Evolutionary conservation across 1,140 invertebrate species (phyloP), one percentile per base, ranked within the genome.

Genomic region (Hycleus cichorii): DNA sequence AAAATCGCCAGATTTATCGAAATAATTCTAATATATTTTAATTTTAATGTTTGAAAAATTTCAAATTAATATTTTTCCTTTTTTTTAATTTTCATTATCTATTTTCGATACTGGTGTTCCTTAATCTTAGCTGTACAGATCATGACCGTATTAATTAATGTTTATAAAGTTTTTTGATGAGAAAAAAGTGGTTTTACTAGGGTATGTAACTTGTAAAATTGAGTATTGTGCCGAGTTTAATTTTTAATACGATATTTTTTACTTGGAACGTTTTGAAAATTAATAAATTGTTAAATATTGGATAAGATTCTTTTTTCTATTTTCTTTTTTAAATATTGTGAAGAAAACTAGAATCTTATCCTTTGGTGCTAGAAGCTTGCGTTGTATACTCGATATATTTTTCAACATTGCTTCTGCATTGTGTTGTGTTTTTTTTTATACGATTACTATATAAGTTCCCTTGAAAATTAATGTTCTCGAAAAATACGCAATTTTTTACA

Each of bases 51-150:
- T 43, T 27, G 11, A 46, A 53, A 45, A 12, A 38, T 7, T 32
- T 32, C 32, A 32, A 32, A 32, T 2, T 32, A 32, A 7, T 32
- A 3, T 32, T 32, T 32, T 5, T 5, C 7, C 7, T 26, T 45
- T 53, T 50, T 45, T 53, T 53, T 27, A 45, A 5, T 52, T 44
- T 40, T 52, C 43, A 45, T 32, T 2, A 26, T 45, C n/a, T 10
- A 44, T 45, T 53, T 53, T 53, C 49, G 39, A 53, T 53, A 53
- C 51, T 53, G 51, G 51, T 53, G 51, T 53, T 53, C 51, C 51
- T 53, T 53, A 53, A 53, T 53, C 44, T 53, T 53, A 53, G 51
- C 51, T 53, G 51, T 53, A 53, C 26, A 53, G 44, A 53, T 18
- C 51, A 53, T 53, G 51, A 53, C 51, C 51, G 38, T 53, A 53